phyloP scores from a whole-genome alignment of 1,140 invertebrate genomes.

The Formica exsecta region DNA sequence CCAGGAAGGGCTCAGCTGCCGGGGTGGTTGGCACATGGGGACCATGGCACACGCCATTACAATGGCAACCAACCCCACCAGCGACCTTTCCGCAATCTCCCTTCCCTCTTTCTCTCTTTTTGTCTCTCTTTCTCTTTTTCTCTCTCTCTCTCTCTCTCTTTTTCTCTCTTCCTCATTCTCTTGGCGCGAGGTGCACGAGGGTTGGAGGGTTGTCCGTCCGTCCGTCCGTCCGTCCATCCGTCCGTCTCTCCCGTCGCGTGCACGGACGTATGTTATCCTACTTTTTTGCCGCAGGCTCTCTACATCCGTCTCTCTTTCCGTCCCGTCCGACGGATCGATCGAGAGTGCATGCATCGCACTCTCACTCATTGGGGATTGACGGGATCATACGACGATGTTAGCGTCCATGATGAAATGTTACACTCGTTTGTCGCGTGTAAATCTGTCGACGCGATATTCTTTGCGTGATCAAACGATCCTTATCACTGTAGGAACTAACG shows the following conservation, averaged over 20 bases:
- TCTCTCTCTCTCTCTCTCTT: neutral
- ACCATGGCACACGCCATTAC: slow-evolving; percentile 78
- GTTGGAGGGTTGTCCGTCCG: slow-evolving; percentile 70
- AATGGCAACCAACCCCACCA: slow-evolving; percentile 72
- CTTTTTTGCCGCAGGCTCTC: slow-evolving; percentile 76
- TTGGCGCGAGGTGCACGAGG: slow-evolving; percentile 68
- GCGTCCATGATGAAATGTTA: slow-evolving; percentile 53
- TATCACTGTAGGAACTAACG: slow-evolving; percentile 16
- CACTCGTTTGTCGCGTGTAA: slow-evolving; percentile 47
- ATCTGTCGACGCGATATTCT: slow-evolving; percentile 39
- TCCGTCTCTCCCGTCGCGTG: slow-evolving; percentile 72
- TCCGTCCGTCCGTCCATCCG: slow-evolving; percentile 51
- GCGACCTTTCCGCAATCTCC: slow-evolving; percentile 67
- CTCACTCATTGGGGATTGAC: slow-evolving; percentile 70
- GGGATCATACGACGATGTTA: slow-evolving; percentile 68
- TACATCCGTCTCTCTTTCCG: slow-evolving; percentile 68
- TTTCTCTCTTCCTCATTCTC: slow-evolving; percentile 50
- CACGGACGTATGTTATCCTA: slow-evolving; percentile 77
- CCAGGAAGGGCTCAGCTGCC: slow-evolving; percentile 69
- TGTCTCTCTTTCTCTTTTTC: slow-evolving; percentile 32
- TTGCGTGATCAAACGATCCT: slow-evolving; percentile 25
- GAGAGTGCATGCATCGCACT: slow-evolving; percentile 69
- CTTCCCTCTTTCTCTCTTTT: slow-evolving; percentile 21
- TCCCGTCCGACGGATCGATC: slow-evolving; percentile 70
- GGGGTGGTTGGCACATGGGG: slow-evolving; percentile 76